Percentiles rank a stretch among this genome's conserved stretches.
phyloP scores from a whole-genome alignment of 2,888 invertebrate genomes.

The Noctua comes region DNA sequence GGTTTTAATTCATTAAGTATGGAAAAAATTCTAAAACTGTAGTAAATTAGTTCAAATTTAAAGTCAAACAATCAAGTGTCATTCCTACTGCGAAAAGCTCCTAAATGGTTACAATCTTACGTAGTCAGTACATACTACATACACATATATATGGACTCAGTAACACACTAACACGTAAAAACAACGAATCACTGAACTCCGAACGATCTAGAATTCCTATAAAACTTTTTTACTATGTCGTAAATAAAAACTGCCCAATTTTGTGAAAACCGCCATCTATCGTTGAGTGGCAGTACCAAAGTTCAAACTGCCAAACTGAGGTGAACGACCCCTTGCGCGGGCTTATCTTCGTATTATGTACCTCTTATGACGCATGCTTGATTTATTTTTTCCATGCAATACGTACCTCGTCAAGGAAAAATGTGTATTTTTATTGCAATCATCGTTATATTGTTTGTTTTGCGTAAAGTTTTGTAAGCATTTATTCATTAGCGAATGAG shows the following conservation, averaged over 20 bases:
- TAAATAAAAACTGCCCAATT: slow-evolving; percentile 27
- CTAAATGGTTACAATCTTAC: not conserved
- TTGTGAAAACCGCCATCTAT: slow-evolving; percentile 73
- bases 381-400: slow-evolving; percentile 65
- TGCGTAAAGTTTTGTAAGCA: slow-evolving; percentile 52
- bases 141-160: slow-evolving; percentile 18
- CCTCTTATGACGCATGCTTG: slow-evolving; percentile 70
- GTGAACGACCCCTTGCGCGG: slow-evolving; percentile 76
- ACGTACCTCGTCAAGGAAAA: slow-evolving; percentile 62
- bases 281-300: slow-evolving; percentile 78
- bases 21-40: not conserved
- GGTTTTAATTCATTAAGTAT: not conserved
- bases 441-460: slow-evolving; percentile 49
- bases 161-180: slow-evolving; percentile 52
- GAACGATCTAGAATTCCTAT: slow-evolving; percentile 55
- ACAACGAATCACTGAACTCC: slow-evolving; percentile 45
- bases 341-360: slow-evolving; percentile 73
- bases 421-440: slow-evolving; percentile 58
- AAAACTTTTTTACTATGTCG: slow-evolving; percentile 23
- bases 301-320: slow-evolving; percentile 87
- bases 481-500: slow-evolving; percentile 21
- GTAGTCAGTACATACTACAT: not conserved
- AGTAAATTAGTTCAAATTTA: not conserved
- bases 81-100: not conserved
- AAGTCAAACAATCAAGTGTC: not conserved